phyloP scores from a whole-genome alignment of 2,113 vertebrate species.

The Oceanites oceanicus region DNA sequence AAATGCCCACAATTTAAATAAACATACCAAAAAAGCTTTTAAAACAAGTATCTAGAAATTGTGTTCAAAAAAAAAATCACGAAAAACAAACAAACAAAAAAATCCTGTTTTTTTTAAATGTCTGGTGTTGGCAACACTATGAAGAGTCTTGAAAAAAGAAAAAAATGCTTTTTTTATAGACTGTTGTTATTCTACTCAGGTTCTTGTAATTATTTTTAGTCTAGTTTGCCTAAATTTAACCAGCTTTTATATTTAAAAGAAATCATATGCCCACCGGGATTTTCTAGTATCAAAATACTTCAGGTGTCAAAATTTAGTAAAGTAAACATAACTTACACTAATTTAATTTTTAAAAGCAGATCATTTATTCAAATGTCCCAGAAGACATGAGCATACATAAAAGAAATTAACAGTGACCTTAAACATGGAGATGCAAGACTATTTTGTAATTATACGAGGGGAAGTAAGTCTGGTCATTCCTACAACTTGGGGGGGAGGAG shows the following conservation, averaged over 20 bases:
- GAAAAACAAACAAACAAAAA: neutral
- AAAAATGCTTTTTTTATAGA: neutral
- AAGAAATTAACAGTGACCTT: neutral
- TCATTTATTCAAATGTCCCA: neutral
- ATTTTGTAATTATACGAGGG: neutral
- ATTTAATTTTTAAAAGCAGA: conserved; percentile 4
- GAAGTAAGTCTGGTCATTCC: neutral
- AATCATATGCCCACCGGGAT: neutral
- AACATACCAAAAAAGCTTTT: neutral
- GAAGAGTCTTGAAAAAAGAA: neutral
- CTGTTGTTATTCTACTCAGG: neutral
- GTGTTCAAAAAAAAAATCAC: neutral
- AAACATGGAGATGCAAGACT: neutral
- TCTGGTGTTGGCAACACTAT: neutral
- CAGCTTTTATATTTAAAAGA: neutral
- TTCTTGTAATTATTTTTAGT: neutral
- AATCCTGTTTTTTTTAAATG: neutral
- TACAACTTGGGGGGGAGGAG: accelerated
- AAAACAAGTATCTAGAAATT: neutral
- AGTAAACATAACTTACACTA: neutral
- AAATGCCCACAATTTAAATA: neutral
- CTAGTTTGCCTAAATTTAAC: neutral
- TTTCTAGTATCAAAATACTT: neutral
- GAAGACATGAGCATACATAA: neutral
- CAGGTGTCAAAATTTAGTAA: neutral